Base-by-base conservation (phyloP, 2,797 vertebrate species). In the Aeoliscus strigatus region DNA sequence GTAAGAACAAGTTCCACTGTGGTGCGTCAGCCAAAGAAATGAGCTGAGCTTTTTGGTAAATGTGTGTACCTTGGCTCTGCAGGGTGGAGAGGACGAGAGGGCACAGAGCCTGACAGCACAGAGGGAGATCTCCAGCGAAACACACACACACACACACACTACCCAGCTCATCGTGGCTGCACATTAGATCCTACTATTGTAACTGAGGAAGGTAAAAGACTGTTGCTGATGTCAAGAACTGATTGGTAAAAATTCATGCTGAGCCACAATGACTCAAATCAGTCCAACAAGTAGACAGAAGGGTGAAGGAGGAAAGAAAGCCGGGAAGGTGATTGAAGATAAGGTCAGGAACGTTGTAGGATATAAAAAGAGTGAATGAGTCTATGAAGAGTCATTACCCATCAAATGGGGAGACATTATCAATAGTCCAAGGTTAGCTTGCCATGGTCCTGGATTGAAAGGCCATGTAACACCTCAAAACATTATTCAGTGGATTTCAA, bases 341-440 rank as follows among this genome's bases (percentile, higher is more conserved):
- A 48, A 50, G 28, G 32, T 27, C 39, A 64, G 42, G 39, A 34
- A 62, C 43, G 51, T 38, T 5, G 14, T 36, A 55, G 56, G 53
- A 74, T 65, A 68, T 60, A 60, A 69, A 56, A 69, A 46, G 53
- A 40, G 66, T 53, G 73, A 81, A 84, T 55, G 68, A n/a, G n/a
- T n/a, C n/a, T n/a, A 82, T 78, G 48, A 26, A 29, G 60, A 80
- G 54, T 75, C 79, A 79, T 77, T 85, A 83, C 82, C 77, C 80
- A 73, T 75, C 80, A 89, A 87, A 91, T 66, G 48, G 59, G 74
- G 58, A 74, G 77, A 61, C 76, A 66, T 86, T 88, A 86, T 89
- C 82, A 88, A 89, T 81, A 88, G 86, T 84, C 82, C 80, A 75
- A 64, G 80, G 85, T 86, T 85, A 86, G 77, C 74, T 64, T 73